phyloP scores from a whole-genome alignment of 1,140 invertebrate genomes.

The Conus betulinus region DNA sequence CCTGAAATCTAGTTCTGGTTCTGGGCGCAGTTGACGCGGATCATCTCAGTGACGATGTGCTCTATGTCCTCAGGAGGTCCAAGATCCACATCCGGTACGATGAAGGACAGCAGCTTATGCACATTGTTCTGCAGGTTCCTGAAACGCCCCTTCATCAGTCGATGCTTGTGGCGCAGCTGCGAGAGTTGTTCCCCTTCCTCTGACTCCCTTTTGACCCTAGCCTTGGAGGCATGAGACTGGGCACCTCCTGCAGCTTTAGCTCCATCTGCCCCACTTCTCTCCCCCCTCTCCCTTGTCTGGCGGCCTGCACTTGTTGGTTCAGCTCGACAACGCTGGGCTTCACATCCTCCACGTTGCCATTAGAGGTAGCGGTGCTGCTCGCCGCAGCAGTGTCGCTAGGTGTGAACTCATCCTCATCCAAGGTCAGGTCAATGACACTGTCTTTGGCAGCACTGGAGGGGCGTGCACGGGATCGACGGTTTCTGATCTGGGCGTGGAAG shows the following conservation, averaged over 20 bases:
- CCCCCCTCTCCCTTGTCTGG: neutral
- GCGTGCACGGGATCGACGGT: no score
- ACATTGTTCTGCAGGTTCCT: constrained; percentile 54
- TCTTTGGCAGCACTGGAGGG: neutral
- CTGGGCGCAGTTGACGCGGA: constrained; percentile 38
- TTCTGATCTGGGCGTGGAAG: neutral
- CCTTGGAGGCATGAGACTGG: neutral
- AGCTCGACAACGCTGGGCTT: constrained; percentile 41
- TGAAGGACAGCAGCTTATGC: constrained; percentile 58
- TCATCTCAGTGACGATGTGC: constrained; percentile 62
- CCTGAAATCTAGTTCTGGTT: neutral
- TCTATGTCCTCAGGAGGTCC: constrained; percentile 55
- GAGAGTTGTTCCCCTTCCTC: neutral
- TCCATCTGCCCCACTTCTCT: neutral
- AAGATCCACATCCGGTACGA: constrained; percentile 61
- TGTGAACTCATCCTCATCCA: constrained; percentile 2
- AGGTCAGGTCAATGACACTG: constrained; percentile 41
- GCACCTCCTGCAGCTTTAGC: neutral
- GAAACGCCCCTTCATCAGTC: constrained; percentile 32
- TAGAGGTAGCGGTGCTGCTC: neutral
- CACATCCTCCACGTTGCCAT: neutral
- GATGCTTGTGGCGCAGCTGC: constrained; percentile 29
- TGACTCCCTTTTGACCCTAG: neutral
- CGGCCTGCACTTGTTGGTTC: neutral
- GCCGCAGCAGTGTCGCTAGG: neutral